Conservation (phyloP, 1,140 invertebrate genomes). For the Lycorma delicatula region DNA sequence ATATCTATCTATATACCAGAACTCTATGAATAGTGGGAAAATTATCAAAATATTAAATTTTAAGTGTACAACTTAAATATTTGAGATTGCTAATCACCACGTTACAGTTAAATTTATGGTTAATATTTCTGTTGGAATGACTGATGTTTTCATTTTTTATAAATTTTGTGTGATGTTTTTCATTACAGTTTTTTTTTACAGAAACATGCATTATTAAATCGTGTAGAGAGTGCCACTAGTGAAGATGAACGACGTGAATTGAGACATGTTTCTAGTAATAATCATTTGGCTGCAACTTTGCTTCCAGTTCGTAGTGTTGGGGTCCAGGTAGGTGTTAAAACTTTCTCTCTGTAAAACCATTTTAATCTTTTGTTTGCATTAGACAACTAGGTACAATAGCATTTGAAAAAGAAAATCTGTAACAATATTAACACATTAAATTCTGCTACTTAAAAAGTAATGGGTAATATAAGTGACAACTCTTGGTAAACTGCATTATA, state of each 20-base stretch:
- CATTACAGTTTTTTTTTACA: constrained; percentile 32
- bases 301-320: constrained; percentile 94
- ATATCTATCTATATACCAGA: too few relatives aligned
- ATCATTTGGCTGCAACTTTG: constrained; percentile 72
- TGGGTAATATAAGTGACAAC: too few relatives aligned
- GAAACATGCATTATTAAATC: constrained; percentile 83
- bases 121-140: not conserved
- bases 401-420: too few relatives aligned
- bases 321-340: constrained; percentile 68
- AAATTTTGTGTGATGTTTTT: not conserved
- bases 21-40: too few relatives aligned
- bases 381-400: too few relatives aligned
- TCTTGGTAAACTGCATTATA: too few relatives aligned
- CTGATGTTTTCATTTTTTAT: not conserved
- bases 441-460: too few relatives aligned
- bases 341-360: too few relatives aligned
- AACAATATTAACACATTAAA: too few relatives aligned
- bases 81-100: too few relatives aligned
- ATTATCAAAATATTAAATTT: not conserved
- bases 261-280: constrained; percentile 64
- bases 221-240: constrained; percentile 73
- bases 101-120: too few relatives aligned
- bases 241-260: constrained; percentile 63
- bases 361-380: too few relatives aligned
- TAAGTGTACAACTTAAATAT: not conserved